Evolutionary conservation across 1,140 invertebrate genomes (phyloP), one percentile per base, ranked within the genome.

Genomic region (Zaprionus taronus): DNA sequence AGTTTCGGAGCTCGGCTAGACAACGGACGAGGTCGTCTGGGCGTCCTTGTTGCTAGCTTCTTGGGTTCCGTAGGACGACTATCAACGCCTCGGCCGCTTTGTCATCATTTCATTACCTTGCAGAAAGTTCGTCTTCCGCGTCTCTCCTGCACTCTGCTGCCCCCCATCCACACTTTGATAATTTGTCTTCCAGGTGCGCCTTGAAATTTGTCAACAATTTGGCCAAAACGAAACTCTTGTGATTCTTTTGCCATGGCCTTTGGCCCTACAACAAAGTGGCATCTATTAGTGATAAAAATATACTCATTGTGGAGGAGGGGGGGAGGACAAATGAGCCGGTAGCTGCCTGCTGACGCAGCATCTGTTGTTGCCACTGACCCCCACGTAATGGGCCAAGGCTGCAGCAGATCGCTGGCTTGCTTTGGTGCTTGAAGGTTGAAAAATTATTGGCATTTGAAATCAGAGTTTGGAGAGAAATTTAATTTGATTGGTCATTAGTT

Each of bases 181-280:
- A 89, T 89, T 89, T 89, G 85, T 89, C 84, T 90, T 90, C 51
- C 85, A 89, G 85, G 81, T 90, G 84, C 85, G 79, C 84, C 84
- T 81, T 81, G 81, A 89, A 89, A 89, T 89, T 89, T 89, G 84
- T 89, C 84, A 89, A 89, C 84, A 89, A 87, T 87, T 87, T 89
- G 81, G 83, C 65, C 78, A 51, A 24, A 67, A 57, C 77, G 72
- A 73, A 87, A 83, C 81, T 47, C 41, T 87, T 89, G 84, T 77
- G 83, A 86, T 86, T 77, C 73, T 78, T 87, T 79, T 24, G 9
- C 17, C 17, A 14, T 71, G 58, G 51, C 61, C 56, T 62, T 22
- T 63, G 66, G 63, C 55, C 41, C 61, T 17, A 17, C 81, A 81
- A 81, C 72, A 84, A 89, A 89, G 85, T 89, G 81, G 79, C 79